A percentile compares a stretch with the other conserved stretches of the same genome.
phyloP scores from a whole-genome alignment of 2,888 invertebrate genomes.

The Diloba caeruleocephala region DNA sequence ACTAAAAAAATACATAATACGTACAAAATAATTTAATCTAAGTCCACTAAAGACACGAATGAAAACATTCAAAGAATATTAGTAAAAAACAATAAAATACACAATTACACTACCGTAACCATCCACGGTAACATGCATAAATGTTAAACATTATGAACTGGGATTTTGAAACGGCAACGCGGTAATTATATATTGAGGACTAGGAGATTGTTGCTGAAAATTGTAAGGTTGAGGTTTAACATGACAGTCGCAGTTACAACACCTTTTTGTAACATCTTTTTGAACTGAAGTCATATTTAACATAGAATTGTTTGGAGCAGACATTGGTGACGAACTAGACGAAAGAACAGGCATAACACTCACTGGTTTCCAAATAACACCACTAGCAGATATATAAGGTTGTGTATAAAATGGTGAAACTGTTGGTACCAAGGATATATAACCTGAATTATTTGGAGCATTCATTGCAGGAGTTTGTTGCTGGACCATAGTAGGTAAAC shows the following conservation, averaged over 20 bases:
- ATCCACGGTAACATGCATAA: background rate
- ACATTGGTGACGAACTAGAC: conserved; percentile 42
- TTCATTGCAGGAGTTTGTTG: conserved; percentile 16
- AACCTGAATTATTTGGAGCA: conserved; percentile 36
- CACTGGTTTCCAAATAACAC: conserved; percentile 71
- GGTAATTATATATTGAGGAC: conserved; percentile 67
- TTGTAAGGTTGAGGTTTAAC: conserved; percentile 40
- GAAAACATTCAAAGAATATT: background rate
- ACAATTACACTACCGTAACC: background rate
- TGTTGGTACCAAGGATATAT: conserved; percentile 58
- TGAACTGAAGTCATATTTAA: conserved; percentile 31
- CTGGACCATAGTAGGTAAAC: conserved; percentile 9
- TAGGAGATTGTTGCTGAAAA: conserved; percentile 43
- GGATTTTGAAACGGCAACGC: conserved; percentile 61
- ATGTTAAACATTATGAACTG: conserved; percentile 29
- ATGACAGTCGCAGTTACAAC: conserved; percentile 72
- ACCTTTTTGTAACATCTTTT: conserved; percentile 37
- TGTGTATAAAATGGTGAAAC: conserved; percentile 56
- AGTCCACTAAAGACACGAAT: conserved; percentile 6
- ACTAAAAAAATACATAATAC: too few species aligned
- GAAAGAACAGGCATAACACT: conserved; percentile 59
- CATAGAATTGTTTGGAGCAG: conserved; percentile 38
- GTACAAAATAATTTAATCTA: background rate
- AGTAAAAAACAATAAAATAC: background rate
- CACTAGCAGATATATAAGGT: conserved; percentile 59